phyloP scores from a whole-genome alignment of 2,888 invertebrate genomes.

The Ophion ellenae region DNA sequence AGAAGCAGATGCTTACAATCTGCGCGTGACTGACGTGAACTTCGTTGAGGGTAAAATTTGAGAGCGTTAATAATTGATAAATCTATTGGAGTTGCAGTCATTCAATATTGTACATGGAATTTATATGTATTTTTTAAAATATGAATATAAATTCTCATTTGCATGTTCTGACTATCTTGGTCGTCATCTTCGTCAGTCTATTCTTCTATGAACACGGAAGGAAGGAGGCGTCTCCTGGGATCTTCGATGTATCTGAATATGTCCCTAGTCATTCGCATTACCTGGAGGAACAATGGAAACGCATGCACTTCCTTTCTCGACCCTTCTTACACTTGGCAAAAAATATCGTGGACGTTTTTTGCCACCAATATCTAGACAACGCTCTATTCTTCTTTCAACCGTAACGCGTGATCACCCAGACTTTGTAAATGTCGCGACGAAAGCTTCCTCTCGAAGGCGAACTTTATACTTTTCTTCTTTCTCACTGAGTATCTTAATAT shows the following conservation, averaged over 20 bases:
- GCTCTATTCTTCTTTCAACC: slow-evolving; percentile 11
- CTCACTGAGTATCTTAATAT: slow-evolving; percentile 34
- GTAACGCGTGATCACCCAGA: neutral
- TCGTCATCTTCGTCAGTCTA: slow-evolving; percentile 39
- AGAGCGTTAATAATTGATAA: too few relatives aligned
- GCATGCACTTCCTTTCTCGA: neutral
- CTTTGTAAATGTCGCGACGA: slow-evolving; percentile 50
- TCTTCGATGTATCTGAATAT: slow-evolving; percentile 2
- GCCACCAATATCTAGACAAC: slow-evolving; percentile 39
- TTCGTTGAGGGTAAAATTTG: neutral
- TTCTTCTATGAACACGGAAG: slow-evolving; percentile 21
- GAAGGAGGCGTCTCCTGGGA: slow-evolving; percentile 22
- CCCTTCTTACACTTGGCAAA: neutral
- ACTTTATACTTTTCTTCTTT: slow-evolving; percentile 30
- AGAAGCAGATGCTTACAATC: neutral
- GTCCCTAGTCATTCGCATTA: slow-evolving; percentile 11
- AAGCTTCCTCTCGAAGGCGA: slow-evolving; percentile 22
- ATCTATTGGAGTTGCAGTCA: too few relatives aligned
- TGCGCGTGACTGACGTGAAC: neutral
- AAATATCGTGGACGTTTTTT: slow-evolving; percentile 7
- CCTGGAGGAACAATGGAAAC: slow-evolving; percentile 35
- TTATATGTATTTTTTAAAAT: too few relatives aligned
- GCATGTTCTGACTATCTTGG: slow-evolving; percentile 5
- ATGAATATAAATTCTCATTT: neutral
- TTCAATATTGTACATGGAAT: too few relatives aligned